These are phyloP conservation scores for Gastracanthus pulcherrimus DNA, from an alignment of 2,888 invertebrate species.

Conservation along the genomic window DNA sequence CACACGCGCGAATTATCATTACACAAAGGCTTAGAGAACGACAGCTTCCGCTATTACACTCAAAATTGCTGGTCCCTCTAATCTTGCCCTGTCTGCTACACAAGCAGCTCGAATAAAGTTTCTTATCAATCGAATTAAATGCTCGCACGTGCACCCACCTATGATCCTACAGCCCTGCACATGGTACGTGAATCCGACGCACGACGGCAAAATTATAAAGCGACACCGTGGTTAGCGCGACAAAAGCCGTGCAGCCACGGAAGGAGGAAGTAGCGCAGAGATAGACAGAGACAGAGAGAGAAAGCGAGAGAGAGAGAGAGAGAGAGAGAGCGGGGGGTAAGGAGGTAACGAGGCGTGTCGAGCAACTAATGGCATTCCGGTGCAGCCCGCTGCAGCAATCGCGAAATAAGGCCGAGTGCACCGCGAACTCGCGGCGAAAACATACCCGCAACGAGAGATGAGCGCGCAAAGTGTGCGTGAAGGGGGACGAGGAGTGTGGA, in stretches of 20 bases:
- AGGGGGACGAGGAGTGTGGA: not conserved
- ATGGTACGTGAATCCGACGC: not conserved
- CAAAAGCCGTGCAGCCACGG: not conserved
- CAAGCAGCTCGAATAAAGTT: not conserved
- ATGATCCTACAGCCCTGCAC: not conserved
- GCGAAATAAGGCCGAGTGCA: slow-evolving; percentile 23
- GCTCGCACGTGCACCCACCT: not conserved
- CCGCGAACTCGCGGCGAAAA: not conserved
- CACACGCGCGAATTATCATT: no score
- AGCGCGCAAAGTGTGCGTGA: no score
- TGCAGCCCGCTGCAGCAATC: not conserved
- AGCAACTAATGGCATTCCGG: slow-evolving; percentile 49
- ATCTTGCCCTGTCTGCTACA: no score
- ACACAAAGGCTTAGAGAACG: no score
- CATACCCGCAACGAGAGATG: not conserved
- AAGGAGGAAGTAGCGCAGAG: not conserved
- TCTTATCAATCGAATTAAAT: slow-evolving; percentile 15
- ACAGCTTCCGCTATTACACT: no score
- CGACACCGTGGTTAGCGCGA: not conserved
- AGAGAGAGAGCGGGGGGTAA: slow-evolving; percentile 7
- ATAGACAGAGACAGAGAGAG: not conserved
- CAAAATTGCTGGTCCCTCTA: no score
- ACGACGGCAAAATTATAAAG: slow-evolving; percentile 19
- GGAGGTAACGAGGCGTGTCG: slow-evolving; percentile 51
- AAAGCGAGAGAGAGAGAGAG: slow-evolving; percentile 3